Conservation (phyloP, 2,888 invertebrate species). For the Mesorhabditis sp. region DNA sequence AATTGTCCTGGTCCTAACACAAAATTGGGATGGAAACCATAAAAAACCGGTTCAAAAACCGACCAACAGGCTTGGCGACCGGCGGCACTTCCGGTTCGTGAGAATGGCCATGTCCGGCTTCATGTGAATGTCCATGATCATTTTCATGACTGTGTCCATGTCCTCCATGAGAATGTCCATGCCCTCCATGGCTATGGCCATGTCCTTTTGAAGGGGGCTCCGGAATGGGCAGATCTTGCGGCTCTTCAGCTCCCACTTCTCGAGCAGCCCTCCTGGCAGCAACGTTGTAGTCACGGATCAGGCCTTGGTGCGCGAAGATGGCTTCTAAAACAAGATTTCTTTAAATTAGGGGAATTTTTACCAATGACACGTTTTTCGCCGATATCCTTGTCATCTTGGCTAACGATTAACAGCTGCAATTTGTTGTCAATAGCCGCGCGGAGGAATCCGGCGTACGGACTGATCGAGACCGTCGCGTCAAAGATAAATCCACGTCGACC, state of each 20-base stretch:
- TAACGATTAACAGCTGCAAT: conserved; percentile 30
- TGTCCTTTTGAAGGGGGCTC: conserved; percentile 18
- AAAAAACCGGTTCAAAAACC: no score
- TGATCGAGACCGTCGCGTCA: conserved; percentile 24
- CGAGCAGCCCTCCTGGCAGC: background rate
- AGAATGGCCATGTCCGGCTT: conserved; percentile 24
- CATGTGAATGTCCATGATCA: no score
- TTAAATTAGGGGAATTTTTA: background rate
- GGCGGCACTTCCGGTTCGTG: no score
- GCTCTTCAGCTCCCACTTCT: background rate
- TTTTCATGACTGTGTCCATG: conserved; percentile 28
- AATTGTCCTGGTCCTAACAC: no score
- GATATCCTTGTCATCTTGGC: conserved; percentile 27
- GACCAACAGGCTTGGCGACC: no score
- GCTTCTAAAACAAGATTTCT: conserved; percentile 10
- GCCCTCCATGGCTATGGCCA: conserved; percentile 18
- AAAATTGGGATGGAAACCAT: no score
- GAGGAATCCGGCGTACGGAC: conserved; percentile 34
- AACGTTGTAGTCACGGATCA: conserved; percentile 38
- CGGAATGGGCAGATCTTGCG: conserved; percentile 24
- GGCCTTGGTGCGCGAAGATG: conserved; percentile 29
- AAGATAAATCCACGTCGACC: conserved; percentile 29
- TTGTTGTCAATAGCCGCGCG: conserved; percentile 29
- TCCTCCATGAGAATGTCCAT: conserved; percentile 36
- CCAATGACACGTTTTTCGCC: conserved; percentile 27